These are phyloP conservation scores for Vombatus ursinus DNA, from an alignment of 2,113 vertebrate genomes.

Conservation along the genomic window DNA sequence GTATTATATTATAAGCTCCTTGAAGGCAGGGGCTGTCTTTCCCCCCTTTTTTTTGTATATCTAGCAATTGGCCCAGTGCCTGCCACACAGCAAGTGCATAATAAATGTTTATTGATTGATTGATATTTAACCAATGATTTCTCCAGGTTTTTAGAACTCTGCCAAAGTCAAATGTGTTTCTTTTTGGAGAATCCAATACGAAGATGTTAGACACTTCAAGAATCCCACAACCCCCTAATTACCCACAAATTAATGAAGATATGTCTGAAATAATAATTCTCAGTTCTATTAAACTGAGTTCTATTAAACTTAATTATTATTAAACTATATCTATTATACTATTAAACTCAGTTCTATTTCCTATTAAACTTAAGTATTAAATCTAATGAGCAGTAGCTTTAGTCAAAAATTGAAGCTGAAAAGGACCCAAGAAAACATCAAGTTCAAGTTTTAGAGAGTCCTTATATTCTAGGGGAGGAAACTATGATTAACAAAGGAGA, in stretches of 20 bases:
- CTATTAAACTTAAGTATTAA: not conserved
- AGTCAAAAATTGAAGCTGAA: not conserved
- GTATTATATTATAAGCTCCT: too few relatives aligned
- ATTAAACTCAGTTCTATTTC: too few relatives aligned
- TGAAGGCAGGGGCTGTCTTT: too few relatives aligned
- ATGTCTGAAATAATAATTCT: not conserved
- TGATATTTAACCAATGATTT: not conserved
- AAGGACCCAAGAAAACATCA: not conserved
- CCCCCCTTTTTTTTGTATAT: too few relatives aligned
- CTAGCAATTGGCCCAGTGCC: not conserved
- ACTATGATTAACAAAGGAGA: too few relatives aligned
- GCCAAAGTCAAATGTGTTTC: not conserved
- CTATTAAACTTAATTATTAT: too few relatives aligned
- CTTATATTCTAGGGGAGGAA: too few relatives aligned
- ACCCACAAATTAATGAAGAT: not conserved
- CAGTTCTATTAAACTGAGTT: too few relatives aligned
- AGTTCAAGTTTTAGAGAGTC: too few relatives aligned
- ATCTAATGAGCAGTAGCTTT: not conserved
- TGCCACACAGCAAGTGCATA: not conserved
- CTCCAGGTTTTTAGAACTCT: not conserved
- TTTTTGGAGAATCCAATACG: not conserved
- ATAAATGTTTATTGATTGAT: not conserved
- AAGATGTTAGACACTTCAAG: not conserved
- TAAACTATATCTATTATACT: too few relatives aligned
- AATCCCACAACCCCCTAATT: not conserved